These are phyloP conservation scores for Cantharis nigra DNA, from an alignment of 2,888 invertebrate species.

Conservation along the genomic window DNA sequence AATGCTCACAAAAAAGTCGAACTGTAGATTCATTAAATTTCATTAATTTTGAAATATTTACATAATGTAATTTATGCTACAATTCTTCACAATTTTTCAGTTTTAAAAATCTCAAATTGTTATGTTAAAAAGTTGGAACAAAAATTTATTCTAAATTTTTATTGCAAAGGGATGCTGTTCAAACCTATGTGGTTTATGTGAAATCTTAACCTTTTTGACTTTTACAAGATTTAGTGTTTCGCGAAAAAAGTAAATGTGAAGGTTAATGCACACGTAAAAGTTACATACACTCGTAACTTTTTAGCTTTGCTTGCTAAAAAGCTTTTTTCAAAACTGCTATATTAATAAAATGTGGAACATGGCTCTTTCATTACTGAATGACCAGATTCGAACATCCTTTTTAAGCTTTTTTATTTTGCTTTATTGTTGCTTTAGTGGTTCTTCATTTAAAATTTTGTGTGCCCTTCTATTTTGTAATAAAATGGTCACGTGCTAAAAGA, in stretches of 20 bases:
- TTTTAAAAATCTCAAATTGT: background rate
- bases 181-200: slow-evolving; percentile 15
- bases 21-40: background rate
- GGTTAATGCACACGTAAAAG: slow-evolving; percentile 8
- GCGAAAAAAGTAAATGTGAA: slow-evolving; percentile 12
- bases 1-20: background rate
- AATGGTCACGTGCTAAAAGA: background rate
- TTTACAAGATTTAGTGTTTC: slow-evolving; percentile 13
- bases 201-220: slow-evolving; percentile 16
- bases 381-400: background rate
- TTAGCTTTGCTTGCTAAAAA: background rate
- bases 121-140: background rate
- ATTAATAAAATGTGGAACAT: slow-evolving; percentile 1
- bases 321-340: background rate
- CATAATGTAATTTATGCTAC: background rate
- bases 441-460: background rate
- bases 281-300: slow-evolving; percentile 4
- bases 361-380: background rate
- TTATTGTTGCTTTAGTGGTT: background rate
- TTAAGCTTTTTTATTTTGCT: background rate
- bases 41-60: background rate
- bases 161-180: slow-evolving; percentile 15
- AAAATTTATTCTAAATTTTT: slow-evolving; percentile 12
- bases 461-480: background rate
- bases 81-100: background rate